Base-by-base conservation (phyloP, 2,888 invertebrate species). In the Cremastinae sp. region DNA sequence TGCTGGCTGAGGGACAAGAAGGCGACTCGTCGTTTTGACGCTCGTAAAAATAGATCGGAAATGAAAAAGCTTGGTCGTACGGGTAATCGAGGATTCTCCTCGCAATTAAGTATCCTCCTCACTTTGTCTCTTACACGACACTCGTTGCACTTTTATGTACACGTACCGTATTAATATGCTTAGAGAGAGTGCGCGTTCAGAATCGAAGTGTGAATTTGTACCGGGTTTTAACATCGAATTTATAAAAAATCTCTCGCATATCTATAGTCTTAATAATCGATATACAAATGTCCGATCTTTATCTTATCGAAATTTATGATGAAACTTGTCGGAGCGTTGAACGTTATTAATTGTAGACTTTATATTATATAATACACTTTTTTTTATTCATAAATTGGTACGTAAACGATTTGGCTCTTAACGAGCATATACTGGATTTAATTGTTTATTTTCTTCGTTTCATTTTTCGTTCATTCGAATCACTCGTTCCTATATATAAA, bases 171-270 rank as follows among this genome's bases (percentile, higher is more conserved):
- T 7, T 20, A 59, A 14, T 36, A 59, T 16, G 53, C 49, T 3
- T 5, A 28, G 28, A 28, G 5, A 28, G 5, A 28, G 41, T 49
- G 61, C 49, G 61, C 49, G 16, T 58, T 9, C 20, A 54, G 64
- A 49, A 72, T 75, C 64, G 54, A 71, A 66, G 49, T 49, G 45
- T 75, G 71, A 68, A 72, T 72, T 75, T 72, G 75, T 75, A 75
- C 75, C 75, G 62, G 72, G 51, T 71, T 66, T 64, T 47, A 49
- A 65, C 47, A 65, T 69, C 61, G 56, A 66, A 43, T 66, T 71
- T 54, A 56, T 75, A 66, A 71, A 71, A 75, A 75, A 66, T 75
- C 54, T 75, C 56, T 75, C 56, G 51, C 66, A 66, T 72, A 72
- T 66, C 71, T 75, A n/a, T n/a, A 75, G 49, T 41, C 38, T 68